phyloP scores from a whole-genome alignment of 2,113 vertebrate genomes.

The Picathartes gymnocephalus region DNA sequence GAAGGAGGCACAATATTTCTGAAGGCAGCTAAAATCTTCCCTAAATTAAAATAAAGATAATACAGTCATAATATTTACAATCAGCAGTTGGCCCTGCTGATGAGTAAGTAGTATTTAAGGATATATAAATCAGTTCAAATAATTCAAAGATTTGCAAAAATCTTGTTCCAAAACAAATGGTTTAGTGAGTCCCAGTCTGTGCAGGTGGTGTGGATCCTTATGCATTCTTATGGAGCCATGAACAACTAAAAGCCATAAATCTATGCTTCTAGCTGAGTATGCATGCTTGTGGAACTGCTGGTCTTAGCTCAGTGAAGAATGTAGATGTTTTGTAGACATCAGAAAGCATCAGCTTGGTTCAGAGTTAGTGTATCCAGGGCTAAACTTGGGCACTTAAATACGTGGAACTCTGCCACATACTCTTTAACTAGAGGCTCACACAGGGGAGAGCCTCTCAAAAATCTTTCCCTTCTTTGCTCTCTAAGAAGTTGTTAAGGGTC shows the following conservation, averaged over 20 bases:
- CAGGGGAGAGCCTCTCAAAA: neutral
- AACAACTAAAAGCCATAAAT: neutral
- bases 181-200: neutral
- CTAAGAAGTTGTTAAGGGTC: neutral
- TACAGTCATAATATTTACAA: neutral
- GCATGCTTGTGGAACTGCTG: neutral
- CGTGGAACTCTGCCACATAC: neutral
- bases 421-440: neutral
- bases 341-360: neutral
- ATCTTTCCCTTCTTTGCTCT: neutral
- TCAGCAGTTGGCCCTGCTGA: neutral
- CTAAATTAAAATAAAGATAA: neutral
- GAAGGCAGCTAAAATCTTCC: neutral
- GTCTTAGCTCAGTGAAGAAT: neutral
- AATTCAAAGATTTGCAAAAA: neutral
- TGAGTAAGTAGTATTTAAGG: neutral
- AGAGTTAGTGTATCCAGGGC: neutral
- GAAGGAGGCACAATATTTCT: neutral
- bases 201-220: neutral
- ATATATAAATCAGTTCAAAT: neutral
- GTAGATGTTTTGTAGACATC: neutral
- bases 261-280: neutral
- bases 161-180: neutral
- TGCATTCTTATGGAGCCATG: neutral
- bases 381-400: neutral